Percentiles rank a stretch among this genome's conserved stretches.
These are phyloP conservation scores for Eupristina koningsbergeri DNA, from an alignment of 1,140 invertebrate genomes.

Conservation along the genomic window DNA sequence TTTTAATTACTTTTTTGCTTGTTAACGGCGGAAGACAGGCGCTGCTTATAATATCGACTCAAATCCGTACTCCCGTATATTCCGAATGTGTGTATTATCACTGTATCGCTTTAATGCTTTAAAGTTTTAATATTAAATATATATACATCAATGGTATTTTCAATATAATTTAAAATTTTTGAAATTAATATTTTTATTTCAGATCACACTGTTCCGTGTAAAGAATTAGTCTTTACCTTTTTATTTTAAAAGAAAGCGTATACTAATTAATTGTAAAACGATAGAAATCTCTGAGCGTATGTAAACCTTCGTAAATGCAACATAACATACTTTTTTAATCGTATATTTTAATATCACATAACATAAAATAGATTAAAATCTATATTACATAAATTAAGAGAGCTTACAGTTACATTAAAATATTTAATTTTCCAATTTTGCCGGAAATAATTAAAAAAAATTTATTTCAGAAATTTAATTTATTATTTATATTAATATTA, in stretches of 20 bases:
- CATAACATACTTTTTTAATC: background rate
- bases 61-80: slow-evolving; percentile 52
- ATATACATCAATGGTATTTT: background rate
- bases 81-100: slow-evolving; percentile 62
- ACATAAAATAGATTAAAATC: background rate
- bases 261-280: background rate
- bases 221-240: background rate
- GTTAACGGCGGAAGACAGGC: background rate
- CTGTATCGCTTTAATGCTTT: slow-evolving; percentile 35
- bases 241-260: background rate
- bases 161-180: background rate
- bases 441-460: too few species aligned
- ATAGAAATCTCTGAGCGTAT: background rate
- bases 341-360: background rate
- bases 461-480: too few species aligned
- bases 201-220: background rate
- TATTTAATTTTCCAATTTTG: too few species aligned
- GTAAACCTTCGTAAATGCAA: background rate
- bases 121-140: background rate
- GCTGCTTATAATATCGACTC: slow-evolving; percentile 43
- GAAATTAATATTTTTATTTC: background rate
- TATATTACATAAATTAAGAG: background rate
- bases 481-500: background rate
- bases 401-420: background rate
- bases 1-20: background rate